These are phyloP conservation scores for Nestor notabilis DNA, from an alignment of 2,113 vertebrate genomes.

Conservation along the genomic window DNA sequence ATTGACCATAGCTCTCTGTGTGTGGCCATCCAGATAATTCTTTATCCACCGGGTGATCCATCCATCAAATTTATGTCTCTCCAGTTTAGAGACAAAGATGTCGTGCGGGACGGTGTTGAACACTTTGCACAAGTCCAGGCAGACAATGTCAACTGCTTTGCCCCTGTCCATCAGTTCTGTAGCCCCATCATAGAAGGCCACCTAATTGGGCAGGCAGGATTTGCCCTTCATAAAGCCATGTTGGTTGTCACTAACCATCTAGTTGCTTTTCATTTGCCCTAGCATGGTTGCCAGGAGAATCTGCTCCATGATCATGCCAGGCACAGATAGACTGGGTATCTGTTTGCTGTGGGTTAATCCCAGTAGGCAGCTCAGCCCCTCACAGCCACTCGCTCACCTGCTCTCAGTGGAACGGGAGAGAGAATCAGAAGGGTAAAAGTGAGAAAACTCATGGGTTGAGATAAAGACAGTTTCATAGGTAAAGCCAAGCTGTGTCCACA, in stretches of 20 bases:
- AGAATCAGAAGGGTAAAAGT: neutral
- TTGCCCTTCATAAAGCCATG: neutral
- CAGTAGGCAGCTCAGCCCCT: neutral
- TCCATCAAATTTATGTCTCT: too few relatives aligned
- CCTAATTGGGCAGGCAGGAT: neutral
- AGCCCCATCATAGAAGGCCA: neutral
- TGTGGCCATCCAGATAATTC: too few relatives aligned
- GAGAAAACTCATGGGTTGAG: neutral
- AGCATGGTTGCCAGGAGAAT: neutral
- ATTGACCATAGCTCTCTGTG: too few relatives aligned
- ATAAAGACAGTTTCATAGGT: neutral
- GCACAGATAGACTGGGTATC: neutral
- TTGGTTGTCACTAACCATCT: neutral
- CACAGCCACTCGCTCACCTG: neutral
- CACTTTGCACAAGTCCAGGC: too few relatives aligned
- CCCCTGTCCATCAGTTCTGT: neutral
- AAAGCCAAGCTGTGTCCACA: neutral
- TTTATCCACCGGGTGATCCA: too few relatives aligned
- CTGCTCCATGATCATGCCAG: neutral
- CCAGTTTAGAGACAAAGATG: too few relatives aligned
- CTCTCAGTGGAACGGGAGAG: rapidly evolving
- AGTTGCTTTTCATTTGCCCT: neutral
- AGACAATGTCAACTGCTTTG: neutral
- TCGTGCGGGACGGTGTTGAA: too few relatives aligned
- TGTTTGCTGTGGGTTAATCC: neutral